These are phyloP conservation scores for Acleris holmiana DNA, from an alignment of 2,888 invertebrate genomes.

Conservation along the genomic window DNA sequence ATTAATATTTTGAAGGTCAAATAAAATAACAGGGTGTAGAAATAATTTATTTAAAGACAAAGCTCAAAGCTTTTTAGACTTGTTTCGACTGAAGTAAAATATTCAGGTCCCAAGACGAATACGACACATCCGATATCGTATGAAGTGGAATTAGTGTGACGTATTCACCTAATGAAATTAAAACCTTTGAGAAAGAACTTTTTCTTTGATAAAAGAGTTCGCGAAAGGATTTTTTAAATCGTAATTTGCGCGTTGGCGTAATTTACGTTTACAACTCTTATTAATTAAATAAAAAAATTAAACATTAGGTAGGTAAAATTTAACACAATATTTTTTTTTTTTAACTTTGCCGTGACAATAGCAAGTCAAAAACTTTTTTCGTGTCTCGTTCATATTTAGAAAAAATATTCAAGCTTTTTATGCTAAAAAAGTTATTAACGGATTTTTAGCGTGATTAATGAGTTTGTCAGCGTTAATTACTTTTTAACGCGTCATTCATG, in stretches of 20 bases:
- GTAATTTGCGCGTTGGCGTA: not conserved
- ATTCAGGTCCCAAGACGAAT: not conserved
- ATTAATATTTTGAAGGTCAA: not conserved
- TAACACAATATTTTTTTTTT: too few relatives aligned
- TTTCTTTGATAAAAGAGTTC: too few relatives aligned
- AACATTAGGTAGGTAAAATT: too few relatives aligned
- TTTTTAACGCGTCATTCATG: constrained; percentile 11
- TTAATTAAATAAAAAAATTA: too few relatives aligned
- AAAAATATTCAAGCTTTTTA: too few relatives aligned
- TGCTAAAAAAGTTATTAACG: constrained; percentile 7
- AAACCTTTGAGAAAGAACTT: too few relatives aligned
- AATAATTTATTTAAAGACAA: not conserved
- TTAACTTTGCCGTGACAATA: too few relatives aligned
- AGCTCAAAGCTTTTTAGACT: not conserved
- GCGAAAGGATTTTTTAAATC: constrained; percentile 5
- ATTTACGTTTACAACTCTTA: too few relatives aligned
- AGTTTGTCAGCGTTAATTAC: constrained; percentile 15
- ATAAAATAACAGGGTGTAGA: not conserved
- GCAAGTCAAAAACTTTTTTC: too few relatives aligned
- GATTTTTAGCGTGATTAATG: constrained; percentile 15
- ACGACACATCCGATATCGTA: not conserved
- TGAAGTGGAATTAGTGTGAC: constrained; percentile 9
- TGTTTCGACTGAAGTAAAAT: constrained; percentile 11
- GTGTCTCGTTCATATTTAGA: too few relatives aligned
- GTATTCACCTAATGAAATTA: constrained; percentile 3